These are phyloP conservation scores for Emydura subglobosa DNA, from an alignment of 2,113 vertebrate species.

Conservation along the genomic window DNA sequence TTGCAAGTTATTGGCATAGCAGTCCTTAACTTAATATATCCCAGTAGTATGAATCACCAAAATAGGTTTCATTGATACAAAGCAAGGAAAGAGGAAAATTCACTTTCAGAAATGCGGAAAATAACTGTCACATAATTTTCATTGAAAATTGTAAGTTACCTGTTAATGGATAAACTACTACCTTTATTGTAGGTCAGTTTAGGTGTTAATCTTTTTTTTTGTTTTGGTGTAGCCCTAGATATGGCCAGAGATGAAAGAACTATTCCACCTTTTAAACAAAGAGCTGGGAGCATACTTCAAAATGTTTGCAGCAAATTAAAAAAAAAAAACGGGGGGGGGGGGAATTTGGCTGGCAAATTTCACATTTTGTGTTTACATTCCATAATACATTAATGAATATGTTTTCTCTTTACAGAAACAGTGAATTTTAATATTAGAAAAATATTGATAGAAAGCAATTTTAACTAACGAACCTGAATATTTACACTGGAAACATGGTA, in stretches of 20 bases:
- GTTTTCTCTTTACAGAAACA: neutral
- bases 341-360: neutral
- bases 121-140: slow-evolving; percentile 10
- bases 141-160: neutral
- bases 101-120: neutral
- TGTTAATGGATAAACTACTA: neutral
- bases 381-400: neutral
- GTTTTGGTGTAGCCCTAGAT: neutral
- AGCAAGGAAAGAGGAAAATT: neutral
- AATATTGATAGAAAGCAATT: neutral
- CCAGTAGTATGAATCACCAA: neutral
- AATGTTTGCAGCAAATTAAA: neutral
- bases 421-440: neutral
- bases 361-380: neutral
- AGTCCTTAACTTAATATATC: neutral
- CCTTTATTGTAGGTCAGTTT: neutral
- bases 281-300: neutral
- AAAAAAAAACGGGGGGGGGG: neutral
- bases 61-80: neutral
- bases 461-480: neutral
- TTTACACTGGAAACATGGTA: neutral
- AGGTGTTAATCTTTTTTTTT: neutral
- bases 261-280: neutral
- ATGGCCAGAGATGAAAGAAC: neutral
- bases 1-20: neutral